These are phyloP conservation scores for Mormyrus proboscirostris DNA, from an alignment of 2,797 vertebrate species.

Conservation along the genomic window DNA sequence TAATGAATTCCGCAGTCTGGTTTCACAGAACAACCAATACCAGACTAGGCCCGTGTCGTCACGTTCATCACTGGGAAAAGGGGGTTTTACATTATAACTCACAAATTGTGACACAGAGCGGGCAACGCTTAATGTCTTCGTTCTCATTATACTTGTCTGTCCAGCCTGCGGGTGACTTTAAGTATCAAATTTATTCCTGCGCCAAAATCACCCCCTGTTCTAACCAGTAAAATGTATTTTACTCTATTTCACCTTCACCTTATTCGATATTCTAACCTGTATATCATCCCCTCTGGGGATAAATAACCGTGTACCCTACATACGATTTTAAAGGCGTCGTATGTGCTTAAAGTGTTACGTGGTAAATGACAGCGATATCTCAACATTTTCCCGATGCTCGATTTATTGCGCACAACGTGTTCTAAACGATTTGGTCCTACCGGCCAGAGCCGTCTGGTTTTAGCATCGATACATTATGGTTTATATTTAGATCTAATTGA, in stretches of 20 bases:
- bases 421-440: neutral
- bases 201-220: slow-evolving; percentile 9
- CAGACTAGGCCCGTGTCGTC: neutral
- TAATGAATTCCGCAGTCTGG: slow-evolving; percentile 13
- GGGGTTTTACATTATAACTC: neutral
- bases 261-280: neutral
- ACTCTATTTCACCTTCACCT: slow-evolving; percentile 16
- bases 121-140: neutral
- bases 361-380: neutral
- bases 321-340: neutral
- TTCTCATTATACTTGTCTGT: slow-evolving; percentile 4
- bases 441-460: neutral
- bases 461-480: neutral
- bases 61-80: neutral
- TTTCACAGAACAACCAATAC: neutral
- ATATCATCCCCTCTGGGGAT: neutral
- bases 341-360: neutral
- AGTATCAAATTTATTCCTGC: slow-evolving; percentile 16
- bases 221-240: slow-evolving; percentile 14
- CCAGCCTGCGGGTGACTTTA: neutral
- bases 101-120: neutral
- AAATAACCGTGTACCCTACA: neutral
- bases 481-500: neutral
- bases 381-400: neutral
- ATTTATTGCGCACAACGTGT: slow-evolving; percentile 14